phyloP scores from a whole-genome alignment of 1,140 invertebrate species.

The Aphaenogaster floridana region DNA sequence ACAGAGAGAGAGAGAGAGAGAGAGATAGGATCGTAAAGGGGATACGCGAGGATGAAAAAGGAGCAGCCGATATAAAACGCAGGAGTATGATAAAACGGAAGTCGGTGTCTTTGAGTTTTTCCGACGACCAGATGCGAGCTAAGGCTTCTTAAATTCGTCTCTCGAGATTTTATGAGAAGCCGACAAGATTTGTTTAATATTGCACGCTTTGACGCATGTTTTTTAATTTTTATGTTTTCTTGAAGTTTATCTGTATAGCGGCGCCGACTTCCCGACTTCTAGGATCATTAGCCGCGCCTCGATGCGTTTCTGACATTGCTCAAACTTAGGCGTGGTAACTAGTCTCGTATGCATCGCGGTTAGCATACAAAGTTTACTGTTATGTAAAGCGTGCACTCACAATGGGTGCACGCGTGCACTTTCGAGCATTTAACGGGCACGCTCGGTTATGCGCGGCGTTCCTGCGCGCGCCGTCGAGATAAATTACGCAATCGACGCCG shows the following conservation, averaged over 20 bases:
- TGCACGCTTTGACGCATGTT: neutral
- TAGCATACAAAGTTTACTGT: conserved; percentile 63
- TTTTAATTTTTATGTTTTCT: neutral
- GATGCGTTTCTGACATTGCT: conserved; percentile 6
- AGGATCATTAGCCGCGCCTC: conserved; percentile 28
- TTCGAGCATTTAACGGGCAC: conserved; percentile 56
- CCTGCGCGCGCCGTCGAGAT: conserved; percentile 46
- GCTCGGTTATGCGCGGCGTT: conserved; percentile 19
- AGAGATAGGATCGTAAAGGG: conserved; percentile 68
- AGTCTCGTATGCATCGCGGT: conserved; percentile 58
- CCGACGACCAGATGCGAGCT: conserved; percentile 8
- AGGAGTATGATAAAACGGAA: conserved; percentile 56
- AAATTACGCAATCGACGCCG: conserved; percentile 71
- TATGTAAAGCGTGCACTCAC: conserved; percentile 64
- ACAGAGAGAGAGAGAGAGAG: neutral
- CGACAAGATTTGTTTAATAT: neutral
- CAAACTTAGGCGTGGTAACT: conserved; percentile 67
- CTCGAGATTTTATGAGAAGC: conserved; percentile 8
- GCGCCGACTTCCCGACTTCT: neutral
- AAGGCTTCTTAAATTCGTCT: conserved; percentile 26
- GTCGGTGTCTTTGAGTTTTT: neutral
- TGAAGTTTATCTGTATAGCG: neutral
- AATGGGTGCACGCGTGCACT: conserved; percentile 40
- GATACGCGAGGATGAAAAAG: conserved; percentile 11
- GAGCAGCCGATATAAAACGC: conserved; percentile 71